Base-by-base conservation (phyloP, 2,888 invertebrate species). In the Oxystoma pomonae region DNA sequence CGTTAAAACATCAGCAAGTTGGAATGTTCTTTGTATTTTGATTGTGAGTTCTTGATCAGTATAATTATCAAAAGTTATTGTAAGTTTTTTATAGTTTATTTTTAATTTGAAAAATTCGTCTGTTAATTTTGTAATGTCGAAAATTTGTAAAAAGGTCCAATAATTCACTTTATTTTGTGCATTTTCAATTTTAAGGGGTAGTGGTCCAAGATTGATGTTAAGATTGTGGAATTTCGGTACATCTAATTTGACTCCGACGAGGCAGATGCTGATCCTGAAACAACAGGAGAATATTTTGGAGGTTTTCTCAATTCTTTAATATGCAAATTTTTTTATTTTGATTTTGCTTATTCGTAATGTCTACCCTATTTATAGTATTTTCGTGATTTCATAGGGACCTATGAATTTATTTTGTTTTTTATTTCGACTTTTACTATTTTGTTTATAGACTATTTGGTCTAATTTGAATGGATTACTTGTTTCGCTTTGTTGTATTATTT, bases 121-220 rank as follows among this genome's bases (percentile, higher is more conserved):
- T 1, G 59, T 53, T 16, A 65, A 18, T 5, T 55, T 56, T 16
- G 22, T 49, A 16, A 59, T 63, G 20, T 65, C 62, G 21, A 60
- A 67, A 52, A 63, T 62, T 64, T 66, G 56, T 19, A 65, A 59
- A 59, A 65, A 67, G 12, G 57, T 53, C 62, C 64, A 65, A 55
- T 20, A 51, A 55, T 63, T 56, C 51, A 65, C 20, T 63, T 65
- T 58, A 20, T 63, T 63, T 65, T 65, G 61, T 21, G 63, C 63
- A 52, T 60, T 67, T 16, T 55, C 65, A 50, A 67, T 20, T 58
- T 62, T 65, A 3, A 60, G 61, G 19, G 66, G 66, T 18, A 66
- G 51, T 1, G 64, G 56, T 55, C 52, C 64, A 16, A 59, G 62
- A 20, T 66, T 64, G 19, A 61, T n/a, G n/a, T 51, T 51, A 17